Percentiles rank a stretch among this genome's conserved stretches.
Evolutionary conservation across 2,113 vertebrate genomes (phyloP).

Genomic region (Macrotis lagotis): DNA sequence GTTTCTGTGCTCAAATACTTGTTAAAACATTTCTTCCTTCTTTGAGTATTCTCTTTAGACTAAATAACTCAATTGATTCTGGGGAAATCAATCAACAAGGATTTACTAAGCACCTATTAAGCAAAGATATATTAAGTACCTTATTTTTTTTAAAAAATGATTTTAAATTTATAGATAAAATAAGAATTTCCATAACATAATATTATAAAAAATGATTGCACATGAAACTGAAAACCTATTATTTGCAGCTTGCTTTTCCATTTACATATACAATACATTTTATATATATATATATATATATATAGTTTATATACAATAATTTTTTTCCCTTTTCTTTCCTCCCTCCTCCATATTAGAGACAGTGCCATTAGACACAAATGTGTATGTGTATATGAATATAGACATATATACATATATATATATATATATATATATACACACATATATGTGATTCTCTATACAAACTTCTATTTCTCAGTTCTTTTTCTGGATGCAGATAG

Average conservation of each 20-base stretch:
- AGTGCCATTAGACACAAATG: neutral
- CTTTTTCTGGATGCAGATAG: neutral
- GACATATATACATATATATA: too few relatives aligned
- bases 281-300: too few relatives aligned
- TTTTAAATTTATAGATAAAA: neutral
- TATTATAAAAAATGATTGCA: neutral
- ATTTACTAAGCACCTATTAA: neutral
- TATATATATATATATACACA: too few relatives aligned
- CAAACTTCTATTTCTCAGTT: neutral
- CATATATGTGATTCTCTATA: too few relatives aligned
- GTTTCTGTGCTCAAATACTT: neutral
- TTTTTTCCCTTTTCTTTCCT: neutral
- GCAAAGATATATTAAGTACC: neutral
- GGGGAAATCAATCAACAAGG: neutral
- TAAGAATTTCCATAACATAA: neutral
- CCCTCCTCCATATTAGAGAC: neutral
- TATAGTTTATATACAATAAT: too few relatives aligned
- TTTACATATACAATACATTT: neutral
- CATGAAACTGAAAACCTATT: neutral
- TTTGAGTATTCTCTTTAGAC: neutral
- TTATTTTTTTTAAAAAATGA: neutral
- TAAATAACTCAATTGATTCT: neutral
- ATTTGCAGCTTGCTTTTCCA: neutral
- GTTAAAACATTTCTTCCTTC: neutral
- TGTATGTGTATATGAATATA: too few relatives aligned